Conservation (phyloP, 1,140 invertebrate species). For the Diabrotica virgifera region DNA sequence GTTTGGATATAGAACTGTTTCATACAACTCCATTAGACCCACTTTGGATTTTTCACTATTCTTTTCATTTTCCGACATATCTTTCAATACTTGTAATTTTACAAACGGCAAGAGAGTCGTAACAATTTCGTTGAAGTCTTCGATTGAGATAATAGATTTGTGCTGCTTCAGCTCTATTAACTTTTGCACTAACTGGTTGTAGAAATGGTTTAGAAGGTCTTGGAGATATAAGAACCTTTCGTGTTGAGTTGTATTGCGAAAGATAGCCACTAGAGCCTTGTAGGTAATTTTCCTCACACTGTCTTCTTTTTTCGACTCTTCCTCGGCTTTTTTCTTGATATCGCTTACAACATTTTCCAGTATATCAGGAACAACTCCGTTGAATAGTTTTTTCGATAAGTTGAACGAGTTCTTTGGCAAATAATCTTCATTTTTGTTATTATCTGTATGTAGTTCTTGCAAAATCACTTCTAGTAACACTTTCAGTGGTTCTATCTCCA, state of each 20-base stretch:
- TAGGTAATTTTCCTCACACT: neutral
- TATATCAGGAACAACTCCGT: neutral
- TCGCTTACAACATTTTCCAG: neutral
- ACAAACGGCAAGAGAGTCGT: neutral
- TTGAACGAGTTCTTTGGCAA: neutral
- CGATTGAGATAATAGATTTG: neutral
- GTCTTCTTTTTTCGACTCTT: conserved; percentile 1
- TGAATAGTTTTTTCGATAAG: neutral
- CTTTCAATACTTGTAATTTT: neutral
- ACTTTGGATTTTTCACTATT: neutral
- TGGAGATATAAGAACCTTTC: neutral
- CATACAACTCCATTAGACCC: neutral
- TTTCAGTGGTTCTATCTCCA: neutral
- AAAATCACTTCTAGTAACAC: neutral
- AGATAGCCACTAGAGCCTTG: neutral
- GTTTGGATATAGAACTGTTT: neutral
- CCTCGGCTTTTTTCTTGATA: neutral
- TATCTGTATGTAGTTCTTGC: neutral
- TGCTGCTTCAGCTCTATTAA: neutral
- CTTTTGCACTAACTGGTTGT: neutral
- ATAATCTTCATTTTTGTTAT: neutral
- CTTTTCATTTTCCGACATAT: neutral
- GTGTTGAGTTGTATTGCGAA: neutral
- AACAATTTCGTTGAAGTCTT: neutral
- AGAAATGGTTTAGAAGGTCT: neutral